Base-by-base conservation (phyloP, 1,140 invertebrate species). In the Zaprionus ghesquierei region DNA sequence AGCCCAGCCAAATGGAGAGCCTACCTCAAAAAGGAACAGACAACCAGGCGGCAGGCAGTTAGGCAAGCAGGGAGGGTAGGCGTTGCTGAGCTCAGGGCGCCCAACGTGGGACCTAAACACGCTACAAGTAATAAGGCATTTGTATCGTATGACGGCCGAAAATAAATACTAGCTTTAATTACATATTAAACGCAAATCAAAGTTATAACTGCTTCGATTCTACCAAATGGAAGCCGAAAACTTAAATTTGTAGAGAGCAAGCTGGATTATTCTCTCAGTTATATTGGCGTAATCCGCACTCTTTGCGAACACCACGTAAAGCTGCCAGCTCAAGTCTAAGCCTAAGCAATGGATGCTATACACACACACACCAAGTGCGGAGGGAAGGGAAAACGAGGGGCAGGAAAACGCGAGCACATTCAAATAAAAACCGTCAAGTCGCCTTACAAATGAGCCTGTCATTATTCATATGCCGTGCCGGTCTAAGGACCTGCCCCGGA, bases 401-500 rank as follows among this genome's bases (percentile, higher is more conserved):
- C 13, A 22, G 44, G 13, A 63, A 33, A 70, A 75, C 38, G 70
- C 35, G 60, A 56, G 69, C 66, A 73, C 59, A 76, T 74, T 72
- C 70, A 69, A 84, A 82, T 71, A 84, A 84, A 82, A 82, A 79
- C 33, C 63, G 64, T 62, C 46, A 69, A 54, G 64, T 63, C 76
- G n/a, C 35, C 62, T 73, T 68, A 69, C 81, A 80, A 85, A 85
- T 85, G 81, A 85, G 81, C 64, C 84, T 86, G 69, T 78, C 81
- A 86, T 85, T 85, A 81, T 86, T 86, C 81, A 85, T 69, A 70
- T 69, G 63, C 59, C 66, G 60, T 61, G 66, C 59, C 23, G 38
- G 22, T 59, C 49, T 46, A 59, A 58, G 62, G 53, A 69, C 41
- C 55, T 50, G 33, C 23, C 46, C 50, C 10, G 9, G 41, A 18